These are phyloP conservation scores for Ceratina australensis DNA, from an alignment of 1,140 invertebrate genomes.

Conservation along the genomic window DNA sequence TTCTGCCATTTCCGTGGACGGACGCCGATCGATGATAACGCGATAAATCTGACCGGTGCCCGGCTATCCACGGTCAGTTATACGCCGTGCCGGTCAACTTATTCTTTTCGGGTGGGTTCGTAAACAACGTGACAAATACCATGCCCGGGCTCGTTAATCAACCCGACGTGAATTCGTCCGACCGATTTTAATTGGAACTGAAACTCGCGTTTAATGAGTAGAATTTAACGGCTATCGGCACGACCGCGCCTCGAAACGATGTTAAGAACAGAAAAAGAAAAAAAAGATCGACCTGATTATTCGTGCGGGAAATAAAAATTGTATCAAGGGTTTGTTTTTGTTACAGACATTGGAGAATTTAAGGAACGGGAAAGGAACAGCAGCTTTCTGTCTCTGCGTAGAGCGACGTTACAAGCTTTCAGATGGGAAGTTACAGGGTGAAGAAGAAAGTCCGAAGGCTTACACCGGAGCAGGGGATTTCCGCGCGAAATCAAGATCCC, in stretches of 20 bases:
- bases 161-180: constrained; percentile 44
- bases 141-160: constrained; percentile 47
- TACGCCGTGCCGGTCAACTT: constrained; percentile 52
- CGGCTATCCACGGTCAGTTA: constrained; percentile 55
- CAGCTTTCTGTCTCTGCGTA: not conserved
- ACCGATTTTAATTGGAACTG: constrained; percentile 43
- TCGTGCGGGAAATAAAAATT: no score
- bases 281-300: no score
- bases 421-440: constrained; percentile 56
- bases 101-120: constrained; percentile 52
- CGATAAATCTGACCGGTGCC: constrained; percentile 57
- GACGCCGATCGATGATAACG: constrained; percentile 44
- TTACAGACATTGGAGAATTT: no score
- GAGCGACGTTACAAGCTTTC: constrained; percentile 43
- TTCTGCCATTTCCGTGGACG: constrained; percentile 30
- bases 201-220: constrained; percentile 28
- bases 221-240: not conserved
- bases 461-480: constrained; percentile 43
- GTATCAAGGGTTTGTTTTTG: no score
- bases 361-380: not conserved
- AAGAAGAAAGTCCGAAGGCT: constrained; percentile 63
- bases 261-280: no score
- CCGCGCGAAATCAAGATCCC: constrained; percentile 63
- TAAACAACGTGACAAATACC: constrained; percentile 60
- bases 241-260: no score